Base-by-base conservation (phyloP, 2,888 invertebrate species). In the Diarsia mendica region DNA sequence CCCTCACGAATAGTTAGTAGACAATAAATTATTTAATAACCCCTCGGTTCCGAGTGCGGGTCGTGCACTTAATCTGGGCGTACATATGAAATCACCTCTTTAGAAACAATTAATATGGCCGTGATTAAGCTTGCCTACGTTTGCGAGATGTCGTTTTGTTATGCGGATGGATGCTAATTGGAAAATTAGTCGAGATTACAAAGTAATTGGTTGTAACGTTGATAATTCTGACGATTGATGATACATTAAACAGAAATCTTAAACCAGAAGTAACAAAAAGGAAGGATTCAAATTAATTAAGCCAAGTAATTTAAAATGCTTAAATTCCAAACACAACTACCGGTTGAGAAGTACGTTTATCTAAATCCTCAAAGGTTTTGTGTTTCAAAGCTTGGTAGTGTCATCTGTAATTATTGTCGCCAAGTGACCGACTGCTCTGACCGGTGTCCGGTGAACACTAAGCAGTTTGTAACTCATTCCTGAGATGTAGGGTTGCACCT, bases 11-110 rank as follows among this genome's bases (percentile, higher is more conserved):
- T 94, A 95, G 94, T 94, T 90, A 92, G 91, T 90, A 94, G 93
- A 95, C 95, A 95, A 95, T 95, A 96, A 96, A 96, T 96, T 95
- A 95, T 95, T 94, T 95, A 94, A 95, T 95, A 95, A 94, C 95
- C 95, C 94, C 91, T 91, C 89, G 87, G 91, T 90, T 92, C 77
- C 89, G 90, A 90, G 89, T 89, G 92, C 92, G 90, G 93, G 93
- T 92, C 93, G 91, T 92, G 89, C 93, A 93, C 93, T 95, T 95
- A 95, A 96, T 96, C 95, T 95, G 92, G 89, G 91, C 92, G 93
- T 92, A 94, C 93, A 93, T 94, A 89, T 90, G 89, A 91, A 94
- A 95, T 95, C 93, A 91, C 93, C 93, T 93, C 94, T 94, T 95
- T 93, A 92, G 94, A 93, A 95, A 94, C 95, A 95, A 95, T 95